phyloP scores from a whole-genome alignment of 1,140 invertebrate species.

The Phthorimaea operculella region DNA sequence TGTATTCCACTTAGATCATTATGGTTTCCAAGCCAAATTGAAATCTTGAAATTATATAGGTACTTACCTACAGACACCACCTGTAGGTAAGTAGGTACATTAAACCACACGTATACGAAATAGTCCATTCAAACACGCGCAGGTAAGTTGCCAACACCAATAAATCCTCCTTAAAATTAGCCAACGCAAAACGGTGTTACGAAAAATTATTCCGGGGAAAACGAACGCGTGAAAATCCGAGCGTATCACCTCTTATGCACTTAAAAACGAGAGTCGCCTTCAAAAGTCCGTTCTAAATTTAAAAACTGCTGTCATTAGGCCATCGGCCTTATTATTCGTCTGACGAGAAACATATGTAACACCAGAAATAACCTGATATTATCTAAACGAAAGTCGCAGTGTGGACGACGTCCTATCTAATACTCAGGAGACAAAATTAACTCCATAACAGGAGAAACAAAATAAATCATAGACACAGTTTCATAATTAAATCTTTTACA shows the following conservation, averaged over 20 bases:
- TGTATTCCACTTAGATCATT: no score
- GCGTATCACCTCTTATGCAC: neutral
- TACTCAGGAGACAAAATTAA: no score
- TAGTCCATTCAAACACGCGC: neutral
- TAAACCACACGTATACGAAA: neutral
- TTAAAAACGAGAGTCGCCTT: neutral
- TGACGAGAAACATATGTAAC: conserved; percentile 59
- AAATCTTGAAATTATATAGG: no score
- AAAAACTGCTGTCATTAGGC: conserved; percentile 55
- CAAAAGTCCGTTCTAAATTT: conserved; percentile 53
- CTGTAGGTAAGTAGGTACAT: no score
- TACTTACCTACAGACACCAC: no score
- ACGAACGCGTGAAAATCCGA: neutral
- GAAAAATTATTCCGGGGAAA: neutral
- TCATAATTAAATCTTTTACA: no score
- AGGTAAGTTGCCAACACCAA: neutral
- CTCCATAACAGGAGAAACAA: no score
- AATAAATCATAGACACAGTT: no score
- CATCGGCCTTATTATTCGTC: conserved; percentile 61
- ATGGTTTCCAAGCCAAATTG: no score
- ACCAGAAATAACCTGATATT: conserved; percentile 51
- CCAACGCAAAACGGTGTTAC: neutral
- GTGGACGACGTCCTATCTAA: conserved; percentile 21
- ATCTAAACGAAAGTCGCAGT: conserved; percentile 45
- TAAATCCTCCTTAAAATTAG: neutral